phyloP scores from a whole-genome alignment of 2,888 invertebrate species.

The Zygaena filipendulae region DNA sequence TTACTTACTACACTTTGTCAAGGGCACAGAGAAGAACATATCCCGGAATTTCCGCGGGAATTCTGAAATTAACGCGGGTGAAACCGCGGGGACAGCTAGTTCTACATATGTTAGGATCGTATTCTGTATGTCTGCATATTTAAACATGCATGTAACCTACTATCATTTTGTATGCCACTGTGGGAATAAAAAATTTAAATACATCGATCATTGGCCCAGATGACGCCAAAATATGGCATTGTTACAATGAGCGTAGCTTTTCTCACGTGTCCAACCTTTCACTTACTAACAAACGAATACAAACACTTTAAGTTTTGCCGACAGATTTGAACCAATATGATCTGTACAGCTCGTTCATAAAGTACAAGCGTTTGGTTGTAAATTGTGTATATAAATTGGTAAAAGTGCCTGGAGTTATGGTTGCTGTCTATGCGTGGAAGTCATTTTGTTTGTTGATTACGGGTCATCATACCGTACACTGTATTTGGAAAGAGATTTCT shows the following conservation, averaged over 20 bases:
- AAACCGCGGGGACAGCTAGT: too few species aligned
- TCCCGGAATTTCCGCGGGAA: too few species aligned
- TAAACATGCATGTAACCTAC: slow-evolving; percentile 24
- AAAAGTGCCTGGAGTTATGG: slow-evolving; percentile 27
- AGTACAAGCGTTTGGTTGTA: too few species aligned
- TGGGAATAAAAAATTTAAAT: slow-evolving; percentile 53
- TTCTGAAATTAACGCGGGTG: too few species aligned
- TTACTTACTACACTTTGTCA: too few species aligned
- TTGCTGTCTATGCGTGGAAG: slow-evolving; percentile 59
- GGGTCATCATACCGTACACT: slow-evolving; percentile 56
- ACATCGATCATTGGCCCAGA: slow-evolving; percentile 57
- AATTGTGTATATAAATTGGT: slow-evolving; percentile 14
- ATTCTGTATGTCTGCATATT: not conserved
- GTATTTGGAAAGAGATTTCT: slow-evolving; percentile 27
- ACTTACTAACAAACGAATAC: slow-evolving; percentile 50
- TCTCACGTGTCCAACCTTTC: slow-evolving; percentile 63
- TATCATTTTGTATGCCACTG: slow-evolving; percentile 37
- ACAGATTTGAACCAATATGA: too few species aligned
- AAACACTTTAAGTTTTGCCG: not conserved
- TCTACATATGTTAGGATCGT: too few species aligned
- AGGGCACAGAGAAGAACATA: too few species aligned
- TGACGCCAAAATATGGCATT: slow-evolving; percentile 61
- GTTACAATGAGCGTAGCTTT: slow-evolving; percentile 58
- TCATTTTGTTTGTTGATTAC: slow-evolving; percentile 62
- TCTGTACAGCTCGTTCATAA: too few species aligned